Evolutionary conservation across 2,113 vertebrate genomes (phyloP).

Genomic region (Prinia subflava): DNA sequence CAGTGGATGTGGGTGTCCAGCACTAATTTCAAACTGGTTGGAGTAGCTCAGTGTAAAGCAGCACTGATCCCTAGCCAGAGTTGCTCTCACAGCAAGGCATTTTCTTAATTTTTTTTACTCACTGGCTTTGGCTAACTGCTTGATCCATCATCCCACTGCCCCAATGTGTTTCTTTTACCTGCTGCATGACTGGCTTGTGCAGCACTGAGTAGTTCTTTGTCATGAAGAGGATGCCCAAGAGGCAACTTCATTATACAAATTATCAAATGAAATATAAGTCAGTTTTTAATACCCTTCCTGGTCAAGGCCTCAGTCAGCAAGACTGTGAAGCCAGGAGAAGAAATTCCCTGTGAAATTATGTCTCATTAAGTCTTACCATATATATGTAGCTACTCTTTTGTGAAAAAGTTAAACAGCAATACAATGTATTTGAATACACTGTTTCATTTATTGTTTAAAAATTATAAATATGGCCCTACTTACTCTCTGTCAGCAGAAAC

Average conservation of each 20-base stretch:
- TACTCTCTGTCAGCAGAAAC: neutral
- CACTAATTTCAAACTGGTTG: neutral
- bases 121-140: neutral
- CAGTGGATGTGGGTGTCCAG: neutral
- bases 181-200: neutral
- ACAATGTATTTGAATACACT: neutral
- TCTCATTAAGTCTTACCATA: neutral
- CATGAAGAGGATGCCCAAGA: neutral
- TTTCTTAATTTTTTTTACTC: neutral
- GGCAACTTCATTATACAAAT: neutral
- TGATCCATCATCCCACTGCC: neutral
- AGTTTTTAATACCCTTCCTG: neutral
- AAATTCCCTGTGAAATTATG: neutral
- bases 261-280: neutral
- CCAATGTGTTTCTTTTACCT: neutral
- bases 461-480: neutral
- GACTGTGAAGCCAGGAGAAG: neutral
- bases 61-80: neutral
- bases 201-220: neutral
- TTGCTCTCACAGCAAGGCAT: fast-evolving
- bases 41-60: neutral
- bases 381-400: neutral
- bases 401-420: neutral
- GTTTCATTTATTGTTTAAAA: neutral
- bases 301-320: neutral